These are phyloP conservation scores for Paelopatides confundens DNA, from an alignment of 53 echinoderm and acorn worm genomes.

Conservation along the genomic window DNA sequence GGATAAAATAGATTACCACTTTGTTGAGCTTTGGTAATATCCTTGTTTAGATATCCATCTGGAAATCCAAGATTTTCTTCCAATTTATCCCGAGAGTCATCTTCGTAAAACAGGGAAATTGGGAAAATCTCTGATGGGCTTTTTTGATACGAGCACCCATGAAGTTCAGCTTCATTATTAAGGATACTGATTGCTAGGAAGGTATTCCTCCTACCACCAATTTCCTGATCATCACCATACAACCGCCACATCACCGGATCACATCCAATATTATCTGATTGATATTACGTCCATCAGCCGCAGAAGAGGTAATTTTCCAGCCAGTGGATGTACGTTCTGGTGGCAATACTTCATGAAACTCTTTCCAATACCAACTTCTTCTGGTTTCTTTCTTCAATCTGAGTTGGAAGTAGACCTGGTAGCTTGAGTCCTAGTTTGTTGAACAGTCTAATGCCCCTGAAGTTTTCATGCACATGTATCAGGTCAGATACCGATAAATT, in stretches of 20 bases:
- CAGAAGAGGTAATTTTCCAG: constrained; percentile 61
- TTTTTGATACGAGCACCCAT: constrained; percentile 57
- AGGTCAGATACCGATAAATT: neutral
- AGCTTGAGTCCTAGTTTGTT: neutral
- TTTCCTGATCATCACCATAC: constrained; percentile 71
- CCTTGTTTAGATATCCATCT: neutral
- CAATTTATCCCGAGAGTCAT: too few relatives aligned
- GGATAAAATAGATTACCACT: constrained; percentile 41
- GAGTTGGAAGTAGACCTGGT: neutral
- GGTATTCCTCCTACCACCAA: constrained; percentile 17
- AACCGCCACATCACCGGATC: neutral
- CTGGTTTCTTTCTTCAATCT: neutral
- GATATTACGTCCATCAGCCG: constrained; percentile 51
- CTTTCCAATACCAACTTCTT: constrained; percentile 9
- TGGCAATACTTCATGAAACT: neutral
- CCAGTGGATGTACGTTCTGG: constrained; percentile 76
- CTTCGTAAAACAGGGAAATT: constrained; percentile 69
- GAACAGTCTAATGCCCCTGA: neutral
- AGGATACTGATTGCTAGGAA: constrained; percentile 60
- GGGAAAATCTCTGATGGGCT: constrained; percentile 66
- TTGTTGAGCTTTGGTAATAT: neutral
- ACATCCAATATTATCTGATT: constrained; percentile 30
- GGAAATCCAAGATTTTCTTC: constrained; percentile 60
- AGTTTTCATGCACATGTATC: neutral
- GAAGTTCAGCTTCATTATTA: constrained; percentile 59